A percentile compares a stretch with the other conserved stretches of the same genome.
phyloP scores from a whole-genome alignment of 2,888 invertebrate genomes.

The Congeria kusceri region DNA sequence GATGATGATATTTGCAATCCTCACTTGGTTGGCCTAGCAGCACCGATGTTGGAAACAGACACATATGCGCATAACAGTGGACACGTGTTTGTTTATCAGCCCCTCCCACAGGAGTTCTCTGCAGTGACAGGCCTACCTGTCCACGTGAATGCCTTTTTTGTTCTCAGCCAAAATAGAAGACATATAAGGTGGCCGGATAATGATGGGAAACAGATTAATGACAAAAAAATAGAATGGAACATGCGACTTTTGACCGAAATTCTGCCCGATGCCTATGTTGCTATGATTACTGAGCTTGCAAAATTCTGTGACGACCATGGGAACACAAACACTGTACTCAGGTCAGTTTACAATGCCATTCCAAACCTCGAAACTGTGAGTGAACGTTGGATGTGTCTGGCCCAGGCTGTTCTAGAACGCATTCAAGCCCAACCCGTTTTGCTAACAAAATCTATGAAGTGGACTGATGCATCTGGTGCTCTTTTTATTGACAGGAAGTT shows the following conservation, averaged over 20 bases:
- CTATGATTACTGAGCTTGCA: constrained; percentile 58
- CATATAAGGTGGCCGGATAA: too few species aligned
- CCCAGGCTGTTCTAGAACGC: constrained; percentile 8
- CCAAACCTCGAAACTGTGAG: constrained; percentile 41
- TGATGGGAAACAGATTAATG: too few species aligned
- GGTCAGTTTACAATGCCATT: constrained; percentile 43
- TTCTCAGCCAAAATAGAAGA: too few species aligned
- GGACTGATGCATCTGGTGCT: neutral
- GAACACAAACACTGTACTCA: constrained; percentile 19
- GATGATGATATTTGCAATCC: constrained; percentile 49
- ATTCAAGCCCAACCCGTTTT: neutral
- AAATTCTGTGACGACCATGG: constrained; percentile 7
- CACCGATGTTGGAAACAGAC: constrained; percentile 7
- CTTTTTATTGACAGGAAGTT: neutral
- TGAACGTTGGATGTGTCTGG: constrained; percentile 66
- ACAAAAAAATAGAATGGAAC: constrained; percentile 79
- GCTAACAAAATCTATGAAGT: constrained; percentile 16
- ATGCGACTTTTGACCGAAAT: constrained; percentile 74
- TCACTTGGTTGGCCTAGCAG: constrained; percentile 60
- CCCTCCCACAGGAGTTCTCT: constrained; percentile 76
- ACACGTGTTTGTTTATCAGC: constrained; percentile 82
- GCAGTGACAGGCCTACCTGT: constrained; percentile 80
- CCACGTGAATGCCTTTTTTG: too few species aligned
- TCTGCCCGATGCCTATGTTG: constrained; percentile 69
- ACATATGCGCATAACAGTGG: constrained; percentile 58